phyloP scores from a whole-genome alignment of 2,797 vertebrate species.

The Heterohyrax brucei region DNA sequence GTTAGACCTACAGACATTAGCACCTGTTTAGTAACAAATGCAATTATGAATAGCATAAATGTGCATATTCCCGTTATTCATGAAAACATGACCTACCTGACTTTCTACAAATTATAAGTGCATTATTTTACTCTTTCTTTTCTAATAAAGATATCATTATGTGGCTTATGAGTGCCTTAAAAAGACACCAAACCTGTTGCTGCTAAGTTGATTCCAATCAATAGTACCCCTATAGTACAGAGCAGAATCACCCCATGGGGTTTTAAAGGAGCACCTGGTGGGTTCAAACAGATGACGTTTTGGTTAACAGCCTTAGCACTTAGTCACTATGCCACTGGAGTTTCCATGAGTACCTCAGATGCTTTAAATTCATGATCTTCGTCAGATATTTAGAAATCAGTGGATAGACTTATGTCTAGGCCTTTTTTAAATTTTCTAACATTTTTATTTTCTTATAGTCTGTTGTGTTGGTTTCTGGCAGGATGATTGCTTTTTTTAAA shows the following conservation, averaged over 20 bases:
- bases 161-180: background rate
- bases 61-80: background rate
- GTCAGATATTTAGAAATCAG: background rate
- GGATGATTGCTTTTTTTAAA: background rate
- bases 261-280: no score
- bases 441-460: no score
- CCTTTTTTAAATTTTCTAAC: background rate
- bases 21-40: background rate
- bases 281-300: background rate
- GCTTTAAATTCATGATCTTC: background rate
- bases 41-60: background rate
- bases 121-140: background rate
- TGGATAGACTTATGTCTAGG: background rate
- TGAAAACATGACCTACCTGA: background rate
- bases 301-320: no score
- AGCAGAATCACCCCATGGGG: no score
- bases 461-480: no score
- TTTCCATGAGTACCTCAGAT: background rate
- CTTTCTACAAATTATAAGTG: constrained; percentile 45
- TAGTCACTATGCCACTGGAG: background rate
- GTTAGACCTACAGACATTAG: constrained; percentile 37
- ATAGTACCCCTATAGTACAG: no score
- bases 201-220: no score
- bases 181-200: no score
- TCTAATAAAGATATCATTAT: background rate